phyloP scores from a whole-genome alignment of 1,140 invertebrate genomes.

The Diplogasteroides magnus region DNA sequence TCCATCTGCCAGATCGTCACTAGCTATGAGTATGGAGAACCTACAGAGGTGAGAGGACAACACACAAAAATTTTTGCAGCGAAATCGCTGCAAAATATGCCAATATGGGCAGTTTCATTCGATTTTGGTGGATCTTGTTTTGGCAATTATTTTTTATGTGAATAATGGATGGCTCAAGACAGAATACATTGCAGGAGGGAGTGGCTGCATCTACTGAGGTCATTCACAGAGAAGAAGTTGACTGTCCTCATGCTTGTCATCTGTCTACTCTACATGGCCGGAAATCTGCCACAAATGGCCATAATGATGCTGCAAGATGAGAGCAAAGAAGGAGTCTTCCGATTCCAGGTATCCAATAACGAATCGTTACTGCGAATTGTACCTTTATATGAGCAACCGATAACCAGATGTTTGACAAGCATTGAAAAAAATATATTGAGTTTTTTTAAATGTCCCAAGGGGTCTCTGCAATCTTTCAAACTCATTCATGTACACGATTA shows the following conservation, averaged over 20 bases:
- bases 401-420: too few species aligned
- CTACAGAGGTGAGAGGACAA: neutral
- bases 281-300: conserved; percentile 50
- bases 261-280: conserved; percentile 47
- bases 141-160: neutral
- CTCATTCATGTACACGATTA: too few species aligned
- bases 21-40: neutral
- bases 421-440: too few species aligned
- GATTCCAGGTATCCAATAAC: conserved; percentile 51
- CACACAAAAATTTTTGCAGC: neutral
- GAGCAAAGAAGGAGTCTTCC: conserved; percentile 36
- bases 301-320: conserved; percentile 53
- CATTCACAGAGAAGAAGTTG: conserved; percentile 50
- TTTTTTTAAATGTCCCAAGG: too few species aligned
- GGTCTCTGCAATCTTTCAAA: too few species aligned
- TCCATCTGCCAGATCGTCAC: neutral
- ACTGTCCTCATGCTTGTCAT: conserved; percentile 48
- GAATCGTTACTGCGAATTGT: too few species aligned
- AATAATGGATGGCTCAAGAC: neutral
- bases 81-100: neutral
- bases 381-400: too few species aligned
- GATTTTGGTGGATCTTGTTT: neutral
- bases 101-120: neutral
- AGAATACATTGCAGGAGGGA: conserved; percentile 11
- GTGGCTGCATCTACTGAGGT: conserved; percentile 33